Evolutionary conservation across 1,140 invertebrate species (phyloP).

Genomic region (Drosophila athabasca): DNA sequence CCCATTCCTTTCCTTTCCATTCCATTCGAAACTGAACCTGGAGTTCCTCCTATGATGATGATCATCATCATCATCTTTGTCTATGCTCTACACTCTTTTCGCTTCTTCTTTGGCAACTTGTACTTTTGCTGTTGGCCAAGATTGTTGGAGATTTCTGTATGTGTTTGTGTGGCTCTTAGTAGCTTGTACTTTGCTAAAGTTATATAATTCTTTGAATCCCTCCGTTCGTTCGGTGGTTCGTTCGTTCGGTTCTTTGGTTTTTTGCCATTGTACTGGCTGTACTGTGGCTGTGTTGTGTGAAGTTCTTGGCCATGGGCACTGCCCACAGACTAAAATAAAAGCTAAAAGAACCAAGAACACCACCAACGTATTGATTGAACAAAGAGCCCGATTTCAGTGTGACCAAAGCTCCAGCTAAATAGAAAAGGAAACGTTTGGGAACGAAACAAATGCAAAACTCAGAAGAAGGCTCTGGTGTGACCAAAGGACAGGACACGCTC

Average conservation of each 20-base stretch:
- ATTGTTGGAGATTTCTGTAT: constrained; percentile 15
- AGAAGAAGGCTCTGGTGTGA: no score
- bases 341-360: constrained; percentile 20
- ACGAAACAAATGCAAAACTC: no score
- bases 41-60: constrained; percentile 10
- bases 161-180: constrained; percentile 47
- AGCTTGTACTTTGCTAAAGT: constrained; percentile 46
- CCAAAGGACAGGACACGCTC: no score
- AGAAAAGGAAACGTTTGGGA: no score
- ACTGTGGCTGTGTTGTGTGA: constrained; percentile 73
- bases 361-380: constrained; percentile 30
- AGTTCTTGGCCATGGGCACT: constrained; percentile 76
- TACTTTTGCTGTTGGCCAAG: constrained; percentile 57
- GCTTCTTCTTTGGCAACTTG: constrained; percentile 51
- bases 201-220: constrained; percentile 49
- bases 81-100: constrained; percentile 23
- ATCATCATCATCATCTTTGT: constrained; percentile 31
- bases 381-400: constrained; percentile 36
- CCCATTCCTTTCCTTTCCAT: not conserved
- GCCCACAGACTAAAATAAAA: constrained; percentile 40
- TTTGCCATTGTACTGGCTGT: constrained; percentile 24
- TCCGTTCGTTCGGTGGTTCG: constrained; percentile 8
- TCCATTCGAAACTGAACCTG: not conserved
- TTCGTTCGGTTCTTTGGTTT: constrained; percentile 30
- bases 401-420: constrained; percentile 13